phyloP scores from a whole-genome alignment of 2,113 vertebrate species.

The Paramisgurnus dabryanus region DNA sequence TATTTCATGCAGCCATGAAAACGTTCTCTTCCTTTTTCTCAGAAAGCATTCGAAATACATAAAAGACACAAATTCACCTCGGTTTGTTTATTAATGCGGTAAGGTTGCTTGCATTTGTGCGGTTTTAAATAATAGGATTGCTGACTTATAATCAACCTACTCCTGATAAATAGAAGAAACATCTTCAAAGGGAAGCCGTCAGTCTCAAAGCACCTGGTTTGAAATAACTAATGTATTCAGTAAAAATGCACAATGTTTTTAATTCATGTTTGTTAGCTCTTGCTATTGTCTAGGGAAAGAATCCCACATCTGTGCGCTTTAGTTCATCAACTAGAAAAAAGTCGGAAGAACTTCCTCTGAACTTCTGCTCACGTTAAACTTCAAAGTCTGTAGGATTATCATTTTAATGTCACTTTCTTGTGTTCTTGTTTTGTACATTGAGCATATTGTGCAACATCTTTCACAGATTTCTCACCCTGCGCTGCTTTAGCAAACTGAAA shows the following conservation, averaged over 20 bases:
- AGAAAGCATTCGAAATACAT: neutral
- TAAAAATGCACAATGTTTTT: slow-evolving; percentile 24
- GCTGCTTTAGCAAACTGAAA: neutral
- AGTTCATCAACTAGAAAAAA: slow-evolving; percentile 32
- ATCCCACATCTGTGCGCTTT: slow-evolving; percentile 41
- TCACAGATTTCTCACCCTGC: neutral
- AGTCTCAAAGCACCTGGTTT: slow-evolving; percentile 46
- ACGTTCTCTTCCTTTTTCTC: neutral
- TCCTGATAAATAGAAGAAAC: slow-evolving; percentile 19
- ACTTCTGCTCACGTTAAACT: slow-evolving; percentile 22
- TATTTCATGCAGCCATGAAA: slow-evolving; percentile 22
- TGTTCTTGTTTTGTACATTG: neutral
- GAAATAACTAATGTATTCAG: slow-evolving; percentile 52
- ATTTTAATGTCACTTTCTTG: slow-evolving; percentile 14
- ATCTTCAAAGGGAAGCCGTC: slow-evolving; percentile 43
- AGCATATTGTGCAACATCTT: slow-evolving; percentile 1
- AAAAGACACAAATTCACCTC: slow-evolving; percentile 23
- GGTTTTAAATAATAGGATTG: slow-evolving; percentile 26
- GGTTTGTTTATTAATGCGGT: slow-evolving; percentile 18
- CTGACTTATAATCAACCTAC: slow-evolving; percentile 15
- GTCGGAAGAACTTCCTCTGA: slow-evolving; percentile 10
- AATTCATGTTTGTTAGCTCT: slow-evolving; percentile 28
- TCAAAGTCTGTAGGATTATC: slow-evolving; percentile 24
- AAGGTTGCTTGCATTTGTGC: neutral
- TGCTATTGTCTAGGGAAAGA: slow-evolving; percentile 30